Evolutionary conservation across 2,888 invertebrate species (phyloP), one percentile per base, ranked within the genome.

Genomic region (Pediacus dermestoides): DNA sequence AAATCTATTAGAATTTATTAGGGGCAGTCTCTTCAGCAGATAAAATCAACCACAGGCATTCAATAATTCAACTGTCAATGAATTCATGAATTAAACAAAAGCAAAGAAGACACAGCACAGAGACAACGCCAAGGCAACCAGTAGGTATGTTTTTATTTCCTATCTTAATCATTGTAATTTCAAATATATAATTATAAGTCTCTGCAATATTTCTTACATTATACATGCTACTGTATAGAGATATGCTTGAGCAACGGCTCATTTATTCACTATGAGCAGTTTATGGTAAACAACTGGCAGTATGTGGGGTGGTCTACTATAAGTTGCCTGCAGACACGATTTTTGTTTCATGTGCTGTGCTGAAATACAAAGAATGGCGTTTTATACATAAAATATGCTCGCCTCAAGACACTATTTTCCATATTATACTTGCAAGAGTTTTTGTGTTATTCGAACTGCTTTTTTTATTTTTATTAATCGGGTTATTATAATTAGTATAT

Each of bases 101-200:
- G n/a, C n/a, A n/a, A n/a, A n/a, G n/a, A n/a, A n/a, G n/a, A n/a
- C n/a, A n/a, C n/a, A n/a, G n/a, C n/a, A n/a, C n/a, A n/a, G n/a
- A n/a, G n/a, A n/a, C n/a, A n/a, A n/a, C n/a, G n/a, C n/a, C n/a
- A n/a, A n/a, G n/a, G n/a, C n/a, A n/a, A n/a, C n/a, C n/a, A n/a
- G n/a, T n/a, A n/a, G n/a, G n/a, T n/a, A n/a, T n/a, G 42, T 54
- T 59, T 60, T 61, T 57, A 55, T 57, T 58, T 58, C 58, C 51
- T 57, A 55, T 63, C 59, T 64, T 67, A 67, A 67, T 67, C 62
- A 67, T 67, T 64, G 64, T 68, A 64, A 68, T 68, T 67, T 61
- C 60, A 66, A 67, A 67, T 67, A 61, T 67, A 64, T 69, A 68
- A 69, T 69, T 69, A 67, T 61, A 67, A 57, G 61, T 59, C 61